Evolutionary conservation across 2,113 vertebrate genomes (phyloP), one percentile per base, ranked within the genome.

Genomic region (Beaufortia kweichowensis): DNA sequence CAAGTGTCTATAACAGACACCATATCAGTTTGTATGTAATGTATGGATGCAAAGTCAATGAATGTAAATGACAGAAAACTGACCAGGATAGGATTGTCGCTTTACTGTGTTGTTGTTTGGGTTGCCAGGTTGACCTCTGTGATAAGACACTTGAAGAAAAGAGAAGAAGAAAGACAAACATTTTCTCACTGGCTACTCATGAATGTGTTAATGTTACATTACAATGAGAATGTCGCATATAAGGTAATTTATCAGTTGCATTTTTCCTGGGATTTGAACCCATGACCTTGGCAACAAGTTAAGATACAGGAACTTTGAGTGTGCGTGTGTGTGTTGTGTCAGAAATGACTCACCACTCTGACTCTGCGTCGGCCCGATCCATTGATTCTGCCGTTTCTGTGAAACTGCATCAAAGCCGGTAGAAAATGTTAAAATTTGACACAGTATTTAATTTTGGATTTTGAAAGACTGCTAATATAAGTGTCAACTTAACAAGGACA

Each of bases 351-450:
- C 78, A 92, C 91, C 91, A 15, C 91, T 92, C 75, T 92, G 90
- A 79, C 88, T 92, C 78, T 92, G 89, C 12, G 90, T 92, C 0
- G 91, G 91, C 66, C 91, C 91, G 0, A 92, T 72, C 91, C 91
- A 92, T 76, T 87, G 89, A 63, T 81, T 86, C 76, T 90, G 85
- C 31, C 79, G 86, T 43, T 81, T 81, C 24, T 89, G 75, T 55
- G 89, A 92, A 43, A 91, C 91, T 92, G 84, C 53, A 61, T 29
- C 15, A 59, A 63, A 65, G 35, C 11, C 28, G 59, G 55, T 23
- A 41, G 64, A 63, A 39, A 66, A 35, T 9, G 9, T 21, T 68
- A 7, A 74, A 50, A 46, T 48, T 61, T 61, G 39, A 48, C 31
- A 19, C 0, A 24, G 28, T 3, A 60, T 60, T 43, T 46, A 8